These are phyloP conservation scores for Nematostella vectensis DNA, from an alignment of 92 coral and sea anemone species.

Conservation along the genomic window DNA sequence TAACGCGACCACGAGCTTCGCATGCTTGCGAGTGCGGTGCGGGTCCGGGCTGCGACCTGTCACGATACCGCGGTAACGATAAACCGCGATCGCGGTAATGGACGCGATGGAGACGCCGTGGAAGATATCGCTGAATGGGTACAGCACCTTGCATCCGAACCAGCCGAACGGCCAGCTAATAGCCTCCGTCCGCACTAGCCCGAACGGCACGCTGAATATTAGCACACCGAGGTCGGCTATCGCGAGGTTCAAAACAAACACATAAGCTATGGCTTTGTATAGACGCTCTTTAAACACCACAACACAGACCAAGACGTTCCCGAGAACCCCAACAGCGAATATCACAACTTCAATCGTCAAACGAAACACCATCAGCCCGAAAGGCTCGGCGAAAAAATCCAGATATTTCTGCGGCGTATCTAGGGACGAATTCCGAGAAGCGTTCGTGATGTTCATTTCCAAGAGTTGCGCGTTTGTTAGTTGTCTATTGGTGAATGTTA, in stretches of 20 bases:
- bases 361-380: slow-evolving; percentile 37
- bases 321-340: slow-evolving; percentile 56
- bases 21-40: slow-evolving; percentile 24
- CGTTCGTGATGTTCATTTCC: slow-evolving; percentile 20
- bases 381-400: slow-evolving; percentile 51
- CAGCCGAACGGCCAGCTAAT: slow-evolving; percentile 76
- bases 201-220: slow-evolving; percentile 67
- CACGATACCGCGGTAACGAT: slow-evolving; percentile 72
- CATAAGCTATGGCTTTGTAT: slow-evolving; percentile 50
- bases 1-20: slow-evolving; percentile 30
- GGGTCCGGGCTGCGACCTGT: slow-evolving; percentile 58
- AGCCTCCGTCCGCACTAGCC: slow-evolving; percentile 57
- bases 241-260: slow-evolving; percentile 64
- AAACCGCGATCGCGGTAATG: slow-evolving; percentile 71
- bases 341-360: slow-evolving; percentile 45
- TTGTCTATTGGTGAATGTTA: too few species aligned
- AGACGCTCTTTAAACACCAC: slow-evolving; percentile 64
- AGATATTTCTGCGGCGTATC: slow-evolving; percentile 7
- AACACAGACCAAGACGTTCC: slow-evolving; percentile 66
- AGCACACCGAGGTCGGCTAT: slow-evolving; percentile 66
- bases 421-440: slow-evolving; percentile 7
- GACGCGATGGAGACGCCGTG: slow-evolving; percentile 78
- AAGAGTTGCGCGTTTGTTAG: too few species aligned
- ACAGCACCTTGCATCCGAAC: slow-evolving; percentile 64
- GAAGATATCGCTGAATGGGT: slow-evolving; percentile 74